A percentile compares a stretch with the other conserved stretches of the same genome.
phyloP scores from a whole-genome alignment of 2,797 vertebrate genomes.

The Siniperca undulata region DNA sequence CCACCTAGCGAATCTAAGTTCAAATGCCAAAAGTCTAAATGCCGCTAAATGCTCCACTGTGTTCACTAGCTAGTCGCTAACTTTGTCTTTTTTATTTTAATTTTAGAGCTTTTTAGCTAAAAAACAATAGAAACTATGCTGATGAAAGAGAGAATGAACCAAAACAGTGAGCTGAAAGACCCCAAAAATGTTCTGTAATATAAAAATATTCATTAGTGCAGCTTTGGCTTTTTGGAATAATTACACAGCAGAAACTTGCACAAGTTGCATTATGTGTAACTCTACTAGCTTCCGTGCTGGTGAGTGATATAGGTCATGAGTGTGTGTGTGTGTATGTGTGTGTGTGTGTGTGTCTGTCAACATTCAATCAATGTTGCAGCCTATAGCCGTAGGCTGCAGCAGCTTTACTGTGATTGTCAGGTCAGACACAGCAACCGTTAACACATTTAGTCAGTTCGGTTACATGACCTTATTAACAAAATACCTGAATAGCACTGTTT shows the following conservation, averaged over 20 bases:
- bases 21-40: too few species aligned
- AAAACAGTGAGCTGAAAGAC: background rate
- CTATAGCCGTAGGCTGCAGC: slow-evolving; percentile 38
- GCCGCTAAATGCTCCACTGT: background rate
- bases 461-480: slow-evolving; percentile 68
- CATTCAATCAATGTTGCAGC: slow-evolving; percentile 37
- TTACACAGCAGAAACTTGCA: background rate
- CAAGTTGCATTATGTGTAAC: background rate
- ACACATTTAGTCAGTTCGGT: slow-evolving; percentile 54
- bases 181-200: background rate
- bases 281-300: background rate
- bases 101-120: background rate
- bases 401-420: slow-evolving; percentile 43
- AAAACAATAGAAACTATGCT: background rate
- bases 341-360: slow-evolving; percentile 39
- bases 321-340: background rate
- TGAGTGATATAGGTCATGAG: slow-evolving; percentile 12
- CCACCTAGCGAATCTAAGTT: too few species aligned
- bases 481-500: slow-evolving; percentile 47
- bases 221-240: background rate
- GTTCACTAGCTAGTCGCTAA: background rate
- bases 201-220: slow-evolving; percentile 6
- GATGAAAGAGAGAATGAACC: background rate
- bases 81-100: background rate
- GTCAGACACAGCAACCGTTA: slow-evolving; percentile 34